Evolutionary conservation across 2,113 vertebrate species (phyloP), one percentile per base, ranked within the genome.

Genomic region (Genyomyrus donnyi): DNA sequence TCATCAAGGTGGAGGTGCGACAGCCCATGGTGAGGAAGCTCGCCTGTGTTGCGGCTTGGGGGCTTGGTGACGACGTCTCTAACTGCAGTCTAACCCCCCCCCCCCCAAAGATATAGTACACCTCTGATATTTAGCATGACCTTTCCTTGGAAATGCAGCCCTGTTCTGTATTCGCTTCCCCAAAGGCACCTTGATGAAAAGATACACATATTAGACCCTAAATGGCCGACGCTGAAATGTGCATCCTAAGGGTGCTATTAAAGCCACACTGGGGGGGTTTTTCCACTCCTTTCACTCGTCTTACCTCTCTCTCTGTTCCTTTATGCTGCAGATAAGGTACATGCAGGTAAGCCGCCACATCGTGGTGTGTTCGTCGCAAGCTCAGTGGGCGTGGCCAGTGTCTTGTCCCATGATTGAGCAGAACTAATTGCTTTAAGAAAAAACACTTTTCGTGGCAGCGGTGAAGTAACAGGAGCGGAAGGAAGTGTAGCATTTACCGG

Each of bases 1-100:
- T 99, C 95, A 99, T 99, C 96, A 97, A 97, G 94, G 98, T 99
- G 97, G 98, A 99, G 92, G 98, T 98, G 90, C 97, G 97, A 94
- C 98, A 98, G 95, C 98, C 98, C 93, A 99, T 98, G 98, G 98
- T 99, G 93, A 98, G 96, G 83, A 19, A 31, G 27, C 53, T 48
- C 1, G 9, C 27, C 24, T 31, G 21, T 6, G 70, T 31, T 74
- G 31, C 19, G 2, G 42, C 13, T 56, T 39, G 39, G 27, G 2
- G n/a, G 11, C 39, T 42, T 62, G 15, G 46, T 13, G n/a, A 21
- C 58, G n/a, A 19, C 13, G 2, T 13, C 46, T 45, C 1, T 49
- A 27, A 31, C n/a, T 35, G 50, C n/a, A 35, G 35, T 17, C 52
- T 45, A 42, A 24, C 53, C 5, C 13, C 1, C 42, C 46, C 46